Conservation (phyloP, 2,888 invertebrate genomes). For the Dryobotodes eremita region DNA sequence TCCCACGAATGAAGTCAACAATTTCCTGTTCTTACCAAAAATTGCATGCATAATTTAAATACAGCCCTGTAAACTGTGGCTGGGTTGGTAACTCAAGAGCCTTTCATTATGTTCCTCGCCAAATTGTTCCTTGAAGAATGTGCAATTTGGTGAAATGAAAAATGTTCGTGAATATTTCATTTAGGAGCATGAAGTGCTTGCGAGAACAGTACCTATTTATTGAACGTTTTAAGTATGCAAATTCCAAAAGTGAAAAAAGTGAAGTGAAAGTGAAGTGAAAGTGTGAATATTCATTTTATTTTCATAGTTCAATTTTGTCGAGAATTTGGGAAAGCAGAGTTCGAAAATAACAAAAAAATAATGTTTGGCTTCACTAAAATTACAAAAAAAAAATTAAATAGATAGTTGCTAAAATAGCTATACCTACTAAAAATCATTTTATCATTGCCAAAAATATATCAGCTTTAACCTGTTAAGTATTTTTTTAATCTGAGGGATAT, state of each 20-base stretch:
- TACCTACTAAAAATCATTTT: neutral
- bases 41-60: constrained; percentile 36
- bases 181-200: neutral
- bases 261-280: too few species aligned
- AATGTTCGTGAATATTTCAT: constrained; percentile 48
- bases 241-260: too few species aligned
- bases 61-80: neutral
- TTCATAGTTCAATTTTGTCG: neutral
- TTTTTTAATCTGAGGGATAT: neutral
- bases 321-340: neutral
- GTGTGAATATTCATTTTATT: too few species aligned
- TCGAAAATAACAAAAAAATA: neutral
- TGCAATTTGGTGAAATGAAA: constrained; percentile 54
- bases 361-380: too few species aligned
- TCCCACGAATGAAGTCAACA: constrained; percentile 20
- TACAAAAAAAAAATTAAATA: too few species aligned
- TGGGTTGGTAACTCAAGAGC: constrained; percentile 3
- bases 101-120: constrained; percentile 29
- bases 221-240: neutral
- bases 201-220: neutral
- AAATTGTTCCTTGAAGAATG: constrained; percentile 41
- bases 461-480: neutral
- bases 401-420: neutral
- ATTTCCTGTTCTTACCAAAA: neutral
- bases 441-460: neutral